Evolutionary conservation across 2,113 vertebrate genomes (phyloP), one percentile per base, ranked within the genome.

Genomic region (Mus musculus): DNA sequence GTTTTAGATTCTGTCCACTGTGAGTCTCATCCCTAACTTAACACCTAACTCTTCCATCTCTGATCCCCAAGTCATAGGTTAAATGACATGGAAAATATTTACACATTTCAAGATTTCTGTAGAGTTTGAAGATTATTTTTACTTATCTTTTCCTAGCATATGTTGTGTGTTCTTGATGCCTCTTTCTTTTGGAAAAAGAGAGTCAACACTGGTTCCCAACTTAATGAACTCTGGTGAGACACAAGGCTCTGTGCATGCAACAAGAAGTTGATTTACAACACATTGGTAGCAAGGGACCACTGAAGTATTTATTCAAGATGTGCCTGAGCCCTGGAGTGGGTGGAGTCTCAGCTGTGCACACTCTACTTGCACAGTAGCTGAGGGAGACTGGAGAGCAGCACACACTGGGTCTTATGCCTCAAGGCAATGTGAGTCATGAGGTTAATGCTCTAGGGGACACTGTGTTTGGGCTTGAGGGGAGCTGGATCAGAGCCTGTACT

Each of bases 371-470:
- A 39, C 5, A 5, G 1, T 26, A 61, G 56, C 24, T 14, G 56
- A 80, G 36, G 36, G 30, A 33, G 16, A 22, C 24, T 30, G 16
- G 42, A 63, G 72, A 71, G 5, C 17, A 19, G 13, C 5, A 4
- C 33, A 61, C 16, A 22, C 16, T 56, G 12, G 24, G 7, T 61
- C 49, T 65, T 72, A 26, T 30, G 33, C 33, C 3, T 72, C n/a
- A 3, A 49, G 16, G 13, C 22, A 46, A 72, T 28, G 2, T 0
- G 6, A 86, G 7, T 87, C 16, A 9, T 1, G 0, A 3, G 3
- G 19, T 9, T 71, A 33, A 61, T 36, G 33, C 0, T 1, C 11
- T 26, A 49, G 72, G 22, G 5, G 24, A 39, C 17, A 20, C 10
- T 39, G 36, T 13, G 7, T 7, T 87, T 49, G 63, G 59, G n/a